Evolutionary conservation across 2,113 vertebrate genomes (phyloP), one percentile per base, ranked within the genome.

Genomic region (Hiodon tergisus): DNA sequence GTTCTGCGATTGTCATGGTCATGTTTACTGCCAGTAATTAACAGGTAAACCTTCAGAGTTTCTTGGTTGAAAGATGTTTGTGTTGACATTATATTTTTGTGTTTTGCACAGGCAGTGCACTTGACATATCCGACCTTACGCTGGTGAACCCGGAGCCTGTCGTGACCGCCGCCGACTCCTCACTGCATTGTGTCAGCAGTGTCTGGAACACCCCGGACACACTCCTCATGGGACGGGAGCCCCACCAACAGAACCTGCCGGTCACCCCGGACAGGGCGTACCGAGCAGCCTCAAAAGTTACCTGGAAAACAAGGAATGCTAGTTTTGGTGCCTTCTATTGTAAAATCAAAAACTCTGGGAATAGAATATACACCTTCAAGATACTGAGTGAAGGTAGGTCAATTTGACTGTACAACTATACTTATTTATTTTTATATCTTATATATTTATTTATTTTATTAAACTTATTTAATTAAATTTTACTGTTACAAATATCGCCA

Each of bases 111-210:
- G 94, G 90, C 73, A 81, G 84, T 66, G 90, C 90, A 53, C 84
- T 93, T 47, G 86, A 92, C 0, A 83, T 91, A 13, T 87, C 93
- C 81, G 94, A 95, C 77, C 81, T 95, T 77, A 93, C 93, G 67
- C 62, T 95, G 76, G 92, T 95, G 78, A 95, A 95, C 87, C 92
- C 93, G 46, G 91, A 94, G 79, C 93, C 94, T 73, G 83, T 94
- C 11, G 91, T 93, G 74, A 91, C 90, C 58, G 90, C 92, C 9
- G 85, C 87, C 0, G 91, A 93, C 73, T 91, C 93, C 0, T 94
- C 93, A 0, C 89, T 95, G 14, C 88, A 83, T 76, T 95, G 94
- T 74, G 90, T 94, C 70, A 92, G 91, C 65, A 90, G 90, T 48
- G 92, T 91, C n/a, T 94, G 93, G 92, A 87, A 69, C 3, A 84